Evolutionary conservation across 2,113 vertebrate genomes (phyloP), one percentile per base, ranked within the genome.

Genomic region (Tenebrosternarchus preto): DNA sequence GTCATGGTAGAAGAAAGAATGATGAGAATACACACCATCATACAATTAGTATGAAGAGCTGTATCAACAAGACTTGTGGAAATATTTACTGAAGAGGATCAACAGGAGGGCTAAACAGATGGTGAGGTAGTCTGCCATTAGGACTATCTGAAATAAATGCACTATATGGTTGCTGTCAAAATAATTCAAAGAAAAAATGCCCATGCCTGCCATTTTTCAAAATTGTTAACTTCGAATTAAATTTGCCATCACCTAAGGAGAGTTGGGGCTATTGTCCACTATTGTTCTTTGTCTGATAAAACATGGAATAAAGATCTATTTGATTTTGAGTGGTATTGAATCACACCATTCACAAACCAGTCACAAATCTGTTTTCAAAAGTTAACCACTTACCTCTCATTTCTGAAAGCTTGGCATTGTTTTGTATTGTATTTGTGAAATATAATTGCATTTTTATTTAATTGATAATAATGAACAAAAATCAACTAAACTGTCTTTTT

Each of bases 401-500:
- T 43, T 20, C 46, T 0, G 6, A 59, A 73, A 56, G 20, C 11
- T 57, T 29, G 12, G 67, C 31, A 68, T 24, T 53, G 53, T 78
- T 82, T 78, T 29, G 33, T 1, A 16, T 80, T 86, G 79, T 55
- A 85, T 85, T 84, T 70, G 8, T 61, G 17, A 36, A 50, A 50
- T 50, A 9, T 12, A 50, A 12, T 12, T 12, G 8, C 2, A 50
- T 50, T 43, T 43, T 43, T 43, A 8, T 43, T 43, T 43, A 8
- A 43, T 43, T 9, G 11, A 43, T 8, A 43, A 43, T 43, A 43
- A 43, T 43, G 20, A 8, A 22, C 77, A 73, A 77, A 81, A 77
- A 78, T n/a, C 73, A 68, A 84, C 83, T 78, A 84, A 85, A 71
- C 81, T 81, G 75, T 84, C 72, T 69, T 68, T 82, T 84, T 80